phyloP scores from a whole-genome alignment of 2,888 invertebrate genomes.

The Cabera pusaria region DNA sequence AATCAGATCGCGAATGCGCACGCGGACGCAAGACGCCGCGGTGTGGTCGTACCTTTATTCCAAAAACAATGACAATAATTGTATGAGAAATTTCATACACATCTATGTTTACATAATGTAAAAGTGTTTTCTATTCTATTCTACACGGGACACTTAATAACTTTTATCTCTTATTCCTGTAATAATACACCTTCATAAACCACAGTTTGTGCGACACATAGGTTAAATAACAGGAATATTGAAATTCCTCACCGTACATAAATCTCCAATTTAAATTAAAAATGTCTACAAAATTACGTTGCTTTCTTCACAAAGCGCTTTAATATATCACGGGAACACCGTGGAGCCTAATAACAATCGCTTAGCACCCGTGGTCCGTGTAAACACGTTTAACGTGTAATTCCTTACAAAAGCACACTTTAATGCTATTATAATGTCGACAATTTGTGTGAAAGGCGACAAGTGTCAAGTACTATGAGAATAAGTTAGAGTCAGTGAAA shows the following conservation, averaged over 20 bases:
- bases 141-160: too few species aligned
- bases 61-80: too few species aligned
- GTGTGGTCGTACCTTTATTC: too few species aligned
- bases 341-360: constrained; percentile 24
- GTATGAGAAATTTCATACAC: too few species aligned
- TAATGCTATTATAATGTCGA: constrained; percentile 55
- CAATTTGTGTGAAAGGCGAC: constrained; percentile 40
- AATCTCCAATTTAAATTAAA: constrained; percentile 30
- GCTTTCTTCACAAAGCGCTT: constrained; percentile 29
- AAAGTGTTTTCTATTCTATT: too few species aligned
- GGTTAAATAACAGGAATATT: constrained; percentile 22
- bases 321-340: constrained; percentile 29
- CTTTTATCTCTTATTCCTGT: too few species aligned
- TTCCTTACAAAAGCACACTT: constrained; percentile 45
- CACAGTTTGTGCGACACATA: constrained; percentile 10
- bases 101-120: too few species aligned
- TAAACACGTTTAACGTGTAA: constrained; percentile 59
- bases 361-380: constrained; percentile 43
- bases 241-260: constrained; percentile 22
- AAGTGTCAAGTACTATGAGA: constrained; percentile 15
- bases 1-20: too few species aligned
- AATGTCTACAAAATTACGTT: constrained; percentile 28
- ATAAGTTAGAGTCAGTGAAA: constrained; percentile 5
- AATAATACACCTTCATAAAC: constrained; percentile 20
- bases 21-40: too few species aligned